These are phyloP conservation scores for Phaenicophaeus curvirostris DNA, from an alignment of 2,797 vertebrate species.

Conservation along the genomic window DNA sequence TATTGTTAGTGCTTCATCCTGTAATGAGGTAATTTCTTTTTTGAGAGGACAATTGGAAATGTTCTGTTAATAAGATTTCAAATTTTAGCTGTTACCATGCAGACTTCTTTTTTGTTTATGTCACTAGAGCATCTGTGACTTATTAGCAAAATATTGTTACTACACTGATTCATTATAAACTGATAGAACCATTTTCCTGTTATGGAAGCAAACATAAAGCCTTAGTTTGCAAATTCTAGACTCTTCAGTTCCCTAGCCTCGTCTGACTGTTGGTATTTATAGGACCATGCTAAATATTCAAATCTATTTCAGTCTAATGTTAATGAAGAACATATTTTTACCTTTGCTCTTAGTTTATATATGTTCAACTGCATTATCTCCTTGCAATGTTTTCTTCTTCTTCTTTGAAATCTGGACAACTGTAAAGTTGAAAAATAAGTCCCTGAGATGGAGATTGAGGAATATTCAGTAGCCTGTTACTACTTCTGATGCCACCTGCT, in stretches of 20 bases:
- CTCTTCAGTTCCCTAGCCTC: neutral
- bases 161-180: neutral
- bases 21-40: neutral
- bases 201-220: neutral
- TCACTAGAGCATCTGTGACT: neutral
- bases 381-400: neutral
- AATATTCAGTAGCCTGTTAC: neutral
- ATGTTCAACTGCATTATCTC: neutral
- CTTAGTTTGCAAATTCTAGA: neutral
- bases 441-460: neutral
- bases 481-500: neutral
- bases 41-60: neutral
- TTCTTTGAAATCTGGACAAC: neutral
- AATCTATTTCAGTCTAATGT: neutral
- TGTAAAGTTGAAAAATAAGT: neutral
- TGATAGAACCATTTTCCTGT: neutral
- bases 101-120: neutral
- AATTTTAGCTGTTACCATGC: neutral
- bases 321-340: neutral
- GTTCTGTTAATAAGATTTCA: neutral
- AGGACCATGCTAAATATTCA: neutral
- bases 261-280: neutral
- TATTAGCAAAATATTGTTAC: neutral
- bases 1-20: neutral
- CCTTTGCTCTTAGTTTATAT: accelerated